These are phyloP conservation scores for Cheilosia vernalis DNA, from an alignment of 2,888 invertebrate genomes.

Conservation along the genomic window DNA sequence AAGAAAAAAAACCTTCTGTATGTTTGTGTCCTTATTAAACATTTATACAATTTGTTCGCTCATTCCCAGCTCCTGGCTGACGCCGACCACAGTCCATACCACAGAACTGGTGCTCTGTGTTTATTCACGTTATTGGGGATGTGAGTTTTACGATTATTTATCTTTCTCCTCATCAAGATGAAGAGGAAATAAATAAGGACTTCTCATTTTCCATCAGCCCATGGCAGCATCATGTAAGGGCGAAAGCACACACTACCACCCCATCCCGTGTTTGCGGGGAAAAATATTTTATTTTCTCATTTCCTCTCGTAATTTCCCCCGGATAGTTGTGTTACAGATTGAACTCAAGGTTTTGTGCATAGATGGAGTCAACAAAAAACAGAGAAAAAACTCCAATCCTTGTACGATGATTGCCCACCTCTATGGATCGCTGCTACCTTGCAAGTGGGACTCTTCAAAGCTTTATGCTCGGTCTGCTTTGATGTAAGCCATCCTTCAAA, in stretches of 20 bases:
- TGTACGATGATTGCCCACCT: constrained; percentile 1
- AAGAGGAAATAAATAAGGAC: constrained; percentile 58
- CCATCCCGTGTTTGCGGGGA: constrained; percentile 31
- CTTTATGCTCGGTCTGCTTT: constrained; percentile 17
- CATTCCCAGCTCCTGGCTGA: neutral
- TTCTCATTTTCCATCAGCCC: constrained; percentile 14
- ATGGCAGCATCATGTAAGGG: constrained; percentile 10
- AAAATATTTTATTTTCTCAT: constrained; percentile 62
- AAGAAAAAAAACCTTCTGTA: constrained; percentile 11
- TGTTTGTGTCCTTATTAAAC: constrained; percentile 41
- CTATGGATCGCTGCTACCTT: constrained; percentile 1
- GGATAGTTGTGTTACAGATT: constrained; percentile 43
- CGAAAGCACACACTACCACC: neutral
- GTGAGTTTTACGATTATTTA: constrained; percentile 57
- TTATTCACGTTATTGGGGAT: constrained; percentile 35
- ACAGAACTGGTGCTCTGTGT: constrained; percentile 5
- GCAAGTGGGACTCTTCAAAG: constrained; percentile 14
- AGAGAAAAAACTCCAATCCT: neutral
- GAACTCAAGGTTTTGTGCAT: neutral
- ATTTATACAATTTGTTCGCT: constrained; percentile 42
- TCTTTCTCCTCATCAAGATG: constrained; percentile 53
- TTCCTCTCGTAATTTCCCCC: constrained; percentile 44
- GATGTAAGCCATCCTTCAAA: constrained; percentile 45
- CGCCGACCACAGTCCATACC: neutral
- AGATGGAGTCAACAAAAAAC: neutral